phyloP scores from a whole-genome alignment of 2,113 vertebrate genomes.

The Microcebus jonahi region DNA sequence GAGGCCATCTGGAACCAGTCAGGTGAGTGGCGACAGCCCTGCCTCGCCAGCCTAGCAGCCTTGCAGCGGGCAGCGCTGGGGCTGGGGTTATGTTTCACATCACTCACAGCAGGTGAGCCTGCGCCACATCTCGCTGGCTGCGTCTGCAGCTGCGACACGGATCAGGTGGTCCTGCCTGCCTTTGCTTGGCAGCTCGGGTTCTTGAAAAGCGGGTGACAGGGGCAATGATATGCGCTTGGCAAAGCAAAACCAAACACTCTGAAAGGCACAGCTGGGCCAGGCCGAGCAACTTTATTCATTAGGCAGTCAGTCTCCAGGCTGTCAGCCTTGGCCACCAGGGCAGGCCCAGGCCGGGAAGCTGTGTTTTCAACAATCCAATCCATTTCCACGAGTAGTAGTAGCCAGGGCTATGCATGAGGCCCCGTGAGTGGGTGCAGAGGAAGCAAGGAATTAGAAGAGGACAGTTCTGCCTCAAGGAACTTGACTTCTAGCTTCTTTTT shows the following conservation, averaged over 20 bases:
- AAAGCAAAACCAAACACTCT: slow-evolving; percentile 47
- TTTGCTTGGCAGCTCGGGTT: not conserved
- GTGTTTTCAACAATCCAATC: slow-evolving; percentile 55
- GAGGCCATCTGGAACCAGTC: not conserved
- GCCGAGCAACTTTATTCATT: slow-evolving; percentile 69
- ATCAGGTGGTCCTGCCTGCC: slow-evolving; percentile 39
- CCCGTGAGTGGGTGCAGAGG: not conserved
- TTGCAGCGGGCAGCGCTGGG: not conserved
- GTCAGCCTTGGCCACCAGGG: slow-evolving; percentile 65
- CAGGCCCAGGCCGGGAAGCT: slow-evolving; percentile 46
- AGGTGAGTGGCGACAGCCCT: not conserved
- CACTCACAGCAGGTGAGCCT: slow-evolving; percentile 55
- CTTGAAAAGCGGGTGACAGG: slow-evolving; percentile 68
- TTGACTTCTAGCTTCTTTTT: not conserved
- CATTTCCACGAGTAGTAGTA: not conserved
- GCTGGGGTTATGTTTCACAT: not conserved
- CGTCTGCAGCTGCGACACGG: not conserved
- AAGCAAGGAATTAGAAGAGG: not conserved
- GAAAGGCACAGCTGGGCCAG: slow-evolving; percentile 69
- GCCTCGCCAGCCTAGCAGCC: not conserved
- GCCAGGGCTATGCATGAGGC: not conserved
- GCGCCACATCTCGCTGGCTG: not conserved
- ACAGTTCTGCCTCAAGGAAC: not conserved
- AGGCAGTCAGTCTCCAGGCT: slow-evolving; percentile 67
- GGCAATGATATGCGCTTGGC: slow-evolving; percentile 72